phyloP scores from a whole-genome alignment of 2,113 vertebrate species.

The Hypanus sabinus region DNA sequence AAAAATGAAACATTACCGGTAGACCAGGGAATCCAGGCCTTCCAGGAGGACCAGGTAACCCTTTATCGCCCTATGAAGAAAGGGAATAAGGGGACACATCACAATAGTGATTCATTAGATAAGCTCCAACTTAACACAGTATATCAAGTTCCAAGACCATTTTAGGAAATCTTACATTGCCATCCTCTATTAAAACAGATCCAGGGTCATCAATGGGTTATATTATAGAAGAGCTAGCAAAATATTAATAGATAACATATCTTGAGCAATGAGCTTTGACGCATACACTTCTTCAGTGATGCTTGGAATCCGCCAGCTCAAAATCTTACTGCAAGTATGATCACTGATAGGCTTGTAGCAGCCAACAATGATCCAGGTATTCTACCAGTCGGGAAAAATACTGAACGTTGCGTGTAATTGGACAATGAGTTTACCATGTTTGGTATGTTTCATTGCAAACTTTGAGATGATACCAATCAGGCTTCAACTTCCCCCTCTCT shows the following conservation, averaged over 20 bases:
- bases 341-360: not conserved
- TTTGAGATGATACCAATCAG: not conserved
- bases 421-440: not conserved
- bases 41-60: constrained; percentile 65
- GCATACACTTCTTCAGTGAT: not conserved
- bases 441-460: not conserved
- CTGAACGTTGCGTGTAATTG: not conserved
- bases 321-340: not conserved
- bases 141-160: not conserved
- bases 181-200: not conserved
- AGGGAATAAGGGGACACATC: constrained; percentile 33
- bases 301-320: not conserved
- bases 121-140: not conserved
- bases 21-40: constrained; percentile 55
- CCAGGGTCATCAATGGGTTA: not conserved
- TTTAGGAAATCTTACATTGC: not conserved
- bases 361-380: not conserved
- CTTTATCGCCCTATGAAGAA: constrained; percentile 66
- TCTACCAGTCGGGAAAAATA: not conserved
- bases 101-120: not conserved
- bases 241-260: not conserved
- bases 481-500: not conserved
- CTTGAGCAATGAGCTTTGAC: not conserved
- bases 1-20: constrained; percentile 59
- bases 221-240: not conserved